phyloP scores from a whole-genome alignment of 2,113 vertebrate genomes.

The Heterocephalus glaber region DNA sequence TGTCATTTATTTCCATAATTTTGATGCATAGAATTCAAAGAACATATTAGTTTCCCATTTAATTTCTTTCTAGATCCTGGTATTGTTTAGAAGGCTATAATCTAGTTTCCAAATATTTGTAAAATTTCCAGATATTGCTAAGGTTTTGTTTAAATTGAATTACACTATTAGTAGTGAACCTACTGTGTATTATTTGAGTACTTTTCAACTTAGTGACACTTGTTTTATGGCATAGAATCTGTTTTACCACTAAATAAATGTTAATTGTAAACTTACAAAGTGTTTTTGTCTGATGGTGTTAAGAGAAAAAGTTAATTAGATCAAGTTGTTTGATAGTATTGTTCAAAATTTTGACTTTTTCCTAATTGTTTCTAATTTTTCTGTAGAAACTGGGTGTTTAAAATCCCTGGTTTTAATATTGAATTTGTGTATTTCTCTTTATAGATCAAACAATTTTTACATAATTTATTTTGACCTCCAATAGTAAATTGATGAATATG shows the following conservation, averaged over 20 bases:
- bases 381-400: not conserved
- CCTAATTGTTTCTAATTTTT: not conserved
- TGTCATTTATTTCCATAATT: not conserved
- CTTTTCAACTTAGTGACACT: not conserved
- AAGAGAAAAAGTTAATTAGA: not conserved
- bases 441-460: not conserved
- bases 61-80: not conserved
- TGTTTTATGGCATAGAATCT: not conserved
- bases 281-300: not conserved
- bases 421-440: not conserved
- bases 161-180: not conserved
- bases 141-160: not conserved
- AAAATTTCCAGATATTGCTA: not conserved
- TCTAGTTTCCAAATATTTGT: not conserved
- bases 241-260: not conserved
- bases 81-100: not conserved
- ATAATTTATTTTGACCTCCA: not conserved
- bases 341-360: not conserved
- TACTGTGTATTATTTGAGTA: not conserved
- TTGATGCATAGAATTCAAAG: not conserved
- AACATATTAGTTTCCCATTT: not conserved
- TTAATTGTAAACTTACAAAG: too few relatives aligned
- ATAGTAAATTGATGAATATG: not conserved
- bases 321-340: not conserved
- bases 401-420: not conserved